A percentile compares a stretch with the other conserved stretches of the same genome.
These are phyloP conservation scores for Peromyscus attwateri DNA, from an alignment of 2,797 vertebrate genomes.

Conservation along the genomic window DNA sequence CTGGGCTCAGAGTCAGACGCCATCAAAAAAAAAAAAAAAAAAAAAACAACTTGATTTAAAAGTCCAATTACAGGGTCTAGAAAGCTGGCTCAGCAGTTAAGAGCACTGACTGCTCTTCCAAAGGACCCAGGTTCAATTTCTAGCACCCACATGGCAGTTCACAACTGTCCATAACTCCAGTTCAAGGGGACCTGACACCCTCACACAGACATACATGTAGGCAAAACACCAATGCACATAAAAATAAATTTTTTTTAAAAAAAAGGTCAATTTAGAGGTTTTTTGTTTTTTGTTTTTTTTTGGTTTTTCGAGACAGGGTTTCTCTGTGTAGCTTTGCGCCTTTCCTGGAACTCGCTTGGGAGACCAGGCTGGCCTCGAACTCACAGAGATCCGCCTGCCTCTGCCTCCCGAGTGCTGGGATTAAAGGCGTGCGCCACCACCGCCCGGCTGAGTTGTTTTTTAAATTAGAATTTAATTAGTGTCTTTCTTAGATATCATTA, in stretches of 20 bases:
- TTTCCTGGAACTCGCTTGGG: no score
- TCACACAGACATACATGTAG: background rate
- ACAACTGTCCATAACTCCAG: background rate
- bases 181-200: background rate
- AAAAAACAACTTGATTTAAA: background rate
- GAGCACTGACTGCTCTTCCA: background rate
- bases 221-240: background rate
- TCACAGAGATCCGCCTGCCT: no score
- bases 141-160: background rate
- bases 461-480: constrained; percentile 29
- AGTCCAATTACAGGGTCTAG: background rate
- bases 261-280: background rate
- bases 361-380: no score
- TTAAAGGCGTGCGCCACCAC: no score
- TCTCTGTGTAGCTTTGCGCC: no score
- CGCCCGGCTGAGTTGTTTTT: background rate
- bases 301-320: no score
- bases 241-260: background rate
- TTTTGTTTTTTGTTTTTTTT: no score
- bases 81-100: background rate
- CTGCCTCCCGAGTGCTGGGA: no score
- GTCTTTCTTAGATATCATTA: constrained; percentile 35
- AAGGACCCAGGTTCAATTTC: background rate
- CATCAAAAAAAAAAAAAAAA: background rate
- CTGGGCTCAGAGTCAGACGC: background rate